Evolutionary conservation across 2,797 vertebrate species (phyloP).

Genomic region (Chelmon rostratus): DNA sequence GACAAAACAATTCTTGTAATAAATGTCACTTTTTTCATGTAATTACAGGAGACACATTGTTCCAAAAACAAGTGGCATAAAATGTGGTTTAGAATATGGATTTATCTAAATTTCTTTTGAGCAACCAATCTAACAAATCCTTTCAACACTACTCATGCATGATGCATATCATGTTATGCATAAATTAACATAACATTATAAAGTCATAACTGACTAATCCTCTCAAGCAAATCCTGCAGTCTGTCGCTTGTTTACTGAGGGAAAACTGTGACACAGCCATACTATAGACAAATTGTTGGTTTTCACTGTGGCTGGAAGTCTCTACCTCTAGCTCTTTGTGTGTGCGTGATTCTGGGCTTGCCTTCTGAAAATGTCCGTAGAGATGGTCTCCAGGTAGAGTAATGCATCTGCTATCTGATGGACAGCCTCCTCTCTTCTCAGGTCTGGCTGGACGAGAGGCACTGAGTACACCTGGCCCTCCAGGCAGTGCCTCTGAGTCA

Average conservation of each 20-base stretch:
- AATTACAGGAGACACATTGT: conserved; percentile 20
- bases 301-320: neutral
- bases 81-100: neutral
- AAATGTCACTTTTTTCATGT: conserved; percentile 13
- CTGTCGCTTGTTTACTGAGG: neutral
- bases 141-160: neutral
- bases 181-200: neutral
- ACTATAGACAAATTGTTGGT: neutral
- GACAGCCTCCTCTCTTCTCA: conserved; percentile 91
- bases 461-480: conserved; percentile 92
- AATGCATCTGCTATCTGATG: conserved; percentile 92
- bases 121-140: neutral
- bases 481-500: conserved; percentile 88
- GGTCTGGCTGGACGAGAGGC: conserved; percentile 92
- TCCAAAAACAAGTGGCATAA: conserved; percentile 8
- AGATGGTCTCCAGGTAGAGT: conserved; percentile 91
- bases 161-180: neutral
- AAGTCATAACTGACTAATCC: neutral
- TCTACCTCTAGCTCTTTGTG: neutral
- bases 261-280: neutral
- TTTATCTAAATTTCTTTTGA: neutral
- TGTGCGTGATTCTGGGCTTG: conserved; percentile 52
- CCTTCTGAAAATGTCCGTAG: conserved; percentile 94
- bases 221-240: neutral
- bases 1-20: neutral